Conservation (phyloP, 1,140 invertebrate genomes). For the Drosophila ananassae region DNA sequence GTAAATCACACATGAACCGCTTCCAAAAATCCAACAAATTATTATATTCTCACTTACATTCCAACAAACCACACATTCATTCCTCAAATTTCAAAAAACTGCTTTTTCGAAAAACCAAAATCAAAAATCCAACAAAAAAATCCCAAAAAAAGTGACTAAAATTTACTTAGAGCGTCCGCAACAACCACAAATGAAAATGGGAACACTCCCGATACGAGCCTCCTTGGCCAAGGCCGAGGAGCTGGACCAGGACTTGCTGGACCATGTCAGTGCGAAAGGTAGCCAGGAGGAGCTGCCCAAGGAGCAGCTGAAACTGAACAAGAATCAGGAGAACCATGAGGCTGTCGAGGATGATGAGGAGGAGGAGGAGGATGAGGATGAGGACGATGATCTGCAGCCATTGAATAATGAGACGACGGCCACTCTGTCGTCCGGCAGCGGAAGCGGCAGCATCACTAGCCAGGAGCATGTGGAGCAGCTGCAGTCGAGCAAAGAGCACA, state of each 20-base stretch:
- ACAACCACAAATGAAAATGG: constrained; percentile 51
- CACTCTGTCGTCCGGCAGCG: constrained; percentile 60
- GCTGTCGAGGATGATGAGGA: constrained; percentile 56
- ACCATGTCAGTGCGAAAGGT: too few species aligned
- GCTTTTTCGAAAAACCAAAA: constrained; percentile 31
- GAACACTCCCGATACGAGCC: constrained; percentile 56
- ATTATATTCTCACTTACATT: constrained; percentile 19
- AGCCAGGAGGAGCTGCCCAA: neutral
- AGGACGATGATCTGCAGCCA: constrained; percentile 75
- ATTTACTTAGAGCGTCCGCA: constrained; percentile 72
- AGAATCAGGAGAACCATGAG: constrained; percentile 70
- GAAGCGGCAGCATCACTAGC: constrained; percentile 37
- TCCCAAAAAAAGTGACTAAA: constrained; percentile 63
- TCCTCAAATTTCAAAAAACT: constrained; percentile 1
- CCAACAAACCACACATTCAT: neutral
- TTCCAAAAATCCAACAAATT: constrained; percentile 11
- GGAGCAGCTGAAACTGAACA: constrained; percentile 6
- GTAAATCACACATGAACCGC: constrained; percentile 52
- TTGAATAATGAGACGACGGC: constrained; percentile 71
- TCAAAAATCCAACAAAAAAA: constrained; percentile 33
- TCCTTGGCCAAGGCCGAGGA: constrained; percentile 67
- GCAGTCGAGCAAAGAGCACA: constrained; percentile 37
- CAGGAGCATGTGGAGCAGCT: constrained; percentile 40
- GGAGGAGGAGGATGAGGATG: constrained; percentile 65
- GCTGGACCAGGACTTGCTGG: constrained; percentile 54